Evolutionary conservation across 2,888 invertebrate genomes (phyloP).

Genomic region (Chymomyza amoena): DNA sequence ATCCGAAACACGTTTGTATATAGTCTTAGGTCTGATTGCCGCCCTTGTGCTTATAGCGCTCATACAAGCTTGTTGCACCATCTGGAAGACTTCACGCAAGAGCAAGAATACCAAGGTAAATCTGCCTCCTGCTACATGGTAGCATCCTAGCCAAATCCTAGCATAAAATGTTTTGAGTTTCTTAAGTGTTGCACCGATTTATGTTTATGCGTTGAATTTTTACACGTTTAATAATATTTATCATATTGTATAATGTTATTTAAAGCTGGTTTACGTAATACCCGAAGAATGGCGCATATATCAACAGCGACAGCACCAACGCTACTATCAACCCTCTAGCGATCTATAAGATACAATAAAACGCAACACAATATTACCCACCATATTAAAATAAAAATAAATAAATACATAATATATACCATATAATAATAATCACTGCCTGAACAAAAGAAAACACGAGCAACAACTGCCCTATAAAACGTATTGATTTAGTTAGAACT

Average conservation of each 20-base stretch:
- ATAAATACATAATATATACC: slow-evolving; percentile 6
- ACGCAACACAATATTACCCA: slow-evolving; percentile 14
- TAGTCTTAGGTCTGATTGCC: slow-evolving; percentile 89
- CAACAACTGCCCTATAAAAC: slow-evolving; percentile 32
- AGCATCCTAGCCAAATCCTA: slow-evolving; percentile 12
- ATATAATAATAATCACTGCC: slow-evolving; percentile 33
- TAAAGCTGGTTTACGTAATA: slow-evolving; percentile 79
- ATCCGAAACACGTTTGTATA: slow-evolving; percentile 87
- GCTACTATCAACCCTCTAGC: slow-evolving; percentile 79
- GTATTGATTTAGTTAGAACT: slow-evolving; percentile 14
- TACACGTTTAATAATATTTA: slow-evolving; percentile 42
- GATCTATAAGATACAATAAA: slow-evolving; percentile 68
- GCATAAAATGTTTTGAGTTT: slow-evolving; percentile 25
- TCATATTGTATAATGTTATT: slow-evolving; percentile 62
- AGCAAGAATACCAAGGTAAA: slow-evolving; percentile 85
- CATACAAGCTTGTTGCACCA: slow-evolving; percentile 90
- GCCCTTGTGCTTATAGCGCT: slow-evolving; percentile 89
- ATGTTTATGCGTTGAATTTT: slow-evolving; percentile 20
- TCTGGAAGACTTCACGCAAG: slow-evolving; percentile 84
- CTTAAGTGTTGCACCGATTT: slow-evolving; percentile 30
- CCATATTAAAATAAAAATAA: neutral
- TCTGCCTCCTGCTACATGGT: slow-evolving; percentile 32
- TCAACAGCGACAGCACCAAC: slow-evolving; percentile 78
- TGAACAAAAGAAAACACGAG: slow-evolving; percentile 31
- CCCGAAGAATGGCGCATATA: slow-evolving; percentile 79